Conservation (phyloP, 2,113 vertebrate species). For the Poeciliopsis prolifica region DNA sequence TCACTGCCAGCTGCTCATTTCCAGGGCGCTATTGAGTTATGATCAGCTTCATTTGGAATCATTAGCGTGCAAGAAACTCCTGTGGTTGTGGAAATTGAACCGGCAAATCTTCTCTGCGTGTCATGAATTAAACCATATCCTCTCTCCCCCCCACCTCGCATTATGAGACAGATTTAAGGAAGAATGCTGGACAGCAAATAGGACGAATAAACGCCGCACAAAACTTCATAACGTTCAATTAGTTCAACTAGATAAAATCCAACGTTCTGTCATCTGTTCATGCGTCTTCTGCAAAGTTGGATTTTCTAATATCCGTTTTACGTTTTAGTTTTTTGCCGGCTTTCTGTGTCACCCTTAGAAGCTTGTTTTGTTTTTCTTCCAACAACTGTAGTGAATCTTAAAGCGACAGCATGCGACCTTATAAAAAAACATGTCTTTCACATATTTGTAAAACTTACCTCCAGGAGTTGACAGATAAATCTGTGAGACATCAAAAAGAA, state of each 20-base stretch:
- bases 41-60: background rate
- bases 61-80: constrained; percentile 6
- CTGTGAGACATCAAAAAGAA: too few relatives aligned
- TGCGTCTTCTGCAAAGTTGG: too few relatives aligned
- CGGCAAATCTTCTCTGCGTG: background rate
- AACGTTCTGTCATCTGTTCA: too few relatives aligned
- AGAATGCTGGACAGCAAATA: background rate
- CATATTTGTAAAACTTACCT: too few relatives aligned
- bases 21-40: background rate
- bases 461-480: too few relatives aligned
- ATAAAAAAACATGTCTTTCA: too few relatives aligned
- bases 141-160: constrained; percentile 9
- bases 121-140: constrained; percentile 37
- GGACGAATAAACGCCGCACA: background rate
- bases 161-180: constrained; percentile 29
- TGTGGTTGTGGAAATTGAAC: background rate
- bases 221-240: background rate
- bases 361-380: too few relatives aligned
- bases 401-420: too few relatives aligned
- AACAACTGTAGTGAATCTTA: too few relatives aligned
- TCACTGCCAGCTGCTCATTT: background rate
- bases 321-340: too few relatives aligned
- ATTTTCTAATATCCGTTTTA: too few relatives aligned
- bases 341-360: too few relatives aligned
- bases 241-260: background rate